phyloP scores from a whole-genome alignment of 2,888 invertebrate species.

The Andrena dorsata region DNA sequence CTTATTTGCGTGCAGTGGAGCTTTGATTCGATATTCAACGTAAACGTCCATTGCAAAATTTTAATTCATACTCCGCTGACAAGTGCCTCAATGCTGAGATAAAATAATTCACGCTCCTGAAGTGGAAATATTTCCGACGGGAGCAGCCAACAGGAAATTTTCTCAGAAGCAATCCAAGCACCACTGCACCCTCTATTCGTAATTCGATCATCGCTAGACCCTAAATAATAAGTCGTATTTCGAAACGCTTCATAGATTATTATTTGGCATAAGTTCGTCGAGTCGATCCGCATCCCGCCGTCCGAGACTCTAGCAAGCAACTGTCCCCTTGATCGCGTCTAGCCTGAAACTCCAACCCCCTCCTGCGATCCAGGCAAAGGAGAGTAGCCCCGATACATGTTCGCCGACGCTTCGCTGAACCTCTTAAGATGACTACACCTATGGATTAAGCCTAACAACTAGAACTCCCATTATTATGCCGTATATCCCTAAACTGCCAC shows the following conservation, averaged over 20 bases:
- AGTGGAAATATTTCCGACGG: neutral
- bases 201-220: neutral
- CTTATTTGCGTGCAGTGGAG: neutral
- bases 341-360: neutral
- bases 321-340: neutral
- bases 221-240: neutral
- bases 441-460: slow-evolving; percentile 44
- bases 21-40: neutral
- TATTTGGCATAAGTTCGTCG: slow-evolving; percentile 40
- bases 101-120: no score
- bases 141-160: neutral
- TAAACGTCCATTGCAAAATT: neutral
- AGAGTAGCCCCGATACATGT: no score
- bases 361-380: no score
- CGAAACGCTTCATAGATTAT: slow-evolving; percentile 14
- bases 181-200: neutral
- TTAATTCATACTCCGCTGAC: neutral
- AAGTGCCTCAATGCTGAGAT: neutral
- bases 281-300: neutral
- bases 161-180: neutral
- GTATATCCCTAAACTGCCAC: slow-evolving; percentile 21
- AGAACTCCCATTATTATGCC: slow-evolving; percentile 34
- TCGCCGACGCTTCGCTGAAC: neutral
- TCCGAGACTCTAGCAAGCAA: neutral
- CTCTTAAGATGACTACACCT: slow-evolving; percentile 35